Base-by-base conservation (phyloP, 2,113 vertebrate genomes). In the human region DNA sequence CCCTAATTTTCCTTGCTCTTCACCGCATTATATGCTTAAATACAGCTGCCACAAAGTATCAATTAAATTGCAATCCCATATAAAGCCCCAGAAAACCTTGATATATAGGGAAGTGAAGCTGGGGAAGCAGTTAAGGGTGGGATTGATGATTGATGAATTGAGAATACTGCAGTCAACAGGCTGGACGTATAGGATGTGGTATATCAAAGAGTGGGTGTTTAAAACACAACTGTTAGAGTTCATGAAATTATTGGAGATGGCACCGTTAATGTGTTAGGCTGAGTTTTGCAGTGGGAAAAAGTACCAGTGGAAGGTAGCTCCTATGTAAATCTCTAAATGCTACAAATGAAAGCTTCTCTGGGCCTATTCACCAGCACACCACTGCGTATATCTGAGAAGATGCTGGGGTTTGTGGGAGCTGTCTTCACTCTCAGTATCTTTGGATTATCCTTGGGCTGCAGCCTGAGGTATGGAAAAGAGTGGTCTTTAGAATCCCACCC, bases 221-320 rank as follows among this genome's bases (percentile, higher is more conserved):
- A 40, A 73, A 89, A 25, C 16, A 3, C 32, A 85, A 48, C 22
- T 78, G 23, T 14, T 20, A 23, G 48, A 14, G 4, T 27, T 61
- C 32, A 80, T 22, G 45, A 45, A 76, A 6, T 95, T 59, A 35
- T 40, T 23, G 45, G 8, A n/a, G 14, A 30, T 43, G 43, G 11
- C 7, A 14, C 38, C 22, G 1, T n/a, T 9, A 45, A 0, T 55
- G 48, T 52, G 12, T 20, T 38, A 78, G 38, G 12, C 27, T 45
- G 18, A 48, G 1, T 4, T 20, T 73, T 93, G n/a, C 75, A 66
- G 10, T 2, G 59, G 70, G 50, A 5, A 68, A 90, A n/a, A 61
- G 8, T 25, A 50, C 1, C 8, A 64, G 5, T 0, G 2, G 22
- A 23, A 9, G 10, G 7, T 64, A 18, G 1, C 20, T 57, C 55